Evolutionary conservation across 2,888 invertebrate genomes (phyloP), one percentile per base, ranked within the genome.

Genomic region (Polyploca ridens): DNA sequence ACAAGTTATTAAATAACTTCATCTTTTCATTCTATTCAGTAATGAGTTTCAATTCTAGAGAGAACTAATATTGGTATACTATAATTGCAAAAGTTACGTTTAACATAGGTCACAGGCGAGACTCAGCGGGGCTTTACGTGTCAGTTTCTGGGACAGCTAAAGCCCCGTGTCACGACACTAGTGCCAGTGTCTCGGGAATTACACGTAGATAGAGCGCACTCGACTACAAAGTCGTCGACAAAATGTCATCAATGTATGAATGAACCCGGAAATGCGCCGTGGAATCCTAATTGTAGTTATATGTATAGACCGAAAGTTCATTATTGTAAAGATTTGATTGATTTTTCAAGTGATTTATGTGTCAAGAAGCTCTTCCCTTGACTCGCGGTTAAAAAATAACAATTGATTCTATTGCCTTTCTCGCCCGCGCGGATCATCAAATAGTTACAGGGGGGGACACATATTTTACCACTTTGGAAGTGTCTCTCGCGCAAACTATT

Each of bases 111-210:
- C 59, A 63, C 63, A 72, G 67, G 33, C 64, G 63, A 62, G 66
- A 64, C 66, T 75, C 71, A 64, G 70, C 67, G 63, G 62, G 63
- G 78, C 78, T 83, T 81, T 76, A 70, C 70, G 67, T 83, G 83
- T 84, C 83, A 71, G 73, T 74, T 71, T 66, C 68, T 68, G 66
- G 71, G 75, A 83, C 82, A 76, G 70, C 67, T 76, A 76, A 81
- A 81, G 82, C 77, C 67, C 60, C 72, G 70, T 78, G 79, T 76
- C 79, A 76, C 69, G 71, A 74, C 69, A 67, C 69, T 72, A 69
- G 68, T 67, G 73, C 71, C 69, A 68, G 72, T 77, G 73, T 72
- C 74, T 69, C 61, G 74, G 72, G 74, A 73, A 73, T 78, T 74
- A 78, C 66, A 63, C 63, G 58, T 67, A 72, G 71, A 74, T 70